Base-by-base conservation (phyloP, 2,113 vertebrate species). In the Chunga burmeisteri region DNA sequence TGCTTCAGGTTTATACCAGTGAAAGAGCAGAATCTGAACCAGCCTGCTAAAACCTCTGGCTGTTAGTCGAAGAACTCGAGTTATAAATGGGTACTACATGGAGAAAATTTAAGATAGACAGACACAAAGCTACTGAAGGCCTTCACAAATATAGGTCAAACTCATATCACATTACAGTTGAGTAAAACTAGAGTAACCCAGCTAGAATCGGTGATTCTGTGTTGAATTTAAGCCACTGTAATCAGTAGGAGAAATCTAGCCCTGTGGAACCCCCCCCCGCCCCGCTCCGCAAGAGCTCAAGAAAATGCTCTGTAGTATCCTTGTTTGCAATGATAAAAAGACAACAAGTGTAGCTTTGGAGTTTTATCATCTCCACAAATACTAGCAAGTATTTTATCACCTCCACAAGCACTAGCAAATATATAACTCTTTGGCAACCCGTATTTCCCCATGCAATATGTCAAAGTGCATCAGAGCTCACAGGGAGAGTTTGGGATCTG, bases 351-450 rank as follows among this genome's bases (percentile, higher is more conserved):
- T 72, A 82, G 66, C 62, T 96, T 93, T 85, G 40, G 81, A 87
- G 91, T 91, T 91, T 92, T 96, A 86, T 93, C 80, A 90, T 91
- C 82, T 81, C 52, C 61, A 36, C 32, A 95, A 91, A 93, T 46
- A 85, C 55, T 71, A 71, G 96, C 94, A 88, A 98, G 67, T 81
- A 91, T 90, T 86, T 94, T 94, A 79, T 94, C 68, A 85, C 77
- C 82, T 73, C 40, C 67, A 36, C 27, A 94, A 90, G 90, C 52
- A 72, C 44, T 84, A 55, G 97, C 93, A 93, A 98, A 98, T 97
- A 94, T 98, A 98, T 98, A 98, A 98, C 97, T 96, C 90, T 87
- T 86, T 65, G 73, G 59, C 75, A 97, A 92, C 40, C 23, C 61
- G 56, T 18, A 94, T 95, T 91, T 94, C 86, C 81, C 70, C 85